phyloP scores from a whole-genome alignment of 64 coral and sea anemone genomes.

The Montipora efflorescens region DNA sequence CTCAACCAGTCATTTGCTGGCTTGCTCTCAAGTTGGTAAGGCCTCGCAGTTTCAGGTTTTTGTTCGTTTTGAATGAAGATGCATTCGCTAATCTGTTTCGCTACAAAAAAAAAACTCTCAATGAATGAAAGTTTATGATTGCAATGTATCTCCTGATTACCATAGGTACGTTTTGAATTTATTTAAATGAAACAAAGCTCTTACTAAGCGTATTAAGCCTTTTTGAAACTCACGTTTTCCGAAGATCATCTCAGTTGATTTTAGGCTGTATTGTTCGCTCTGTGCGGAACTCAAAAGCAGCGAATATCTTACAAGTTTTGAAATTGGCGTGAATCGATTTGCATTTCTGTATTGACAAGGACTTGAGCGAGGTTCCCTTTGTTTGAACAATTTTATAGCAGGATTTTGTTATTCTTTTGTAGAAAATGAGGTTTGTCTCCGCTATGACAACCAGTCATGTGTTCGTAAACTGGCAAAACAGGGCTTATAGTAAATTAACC shows the following conservation, averaged over 20 bases:
- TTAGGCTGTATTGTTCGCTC: not conserved
- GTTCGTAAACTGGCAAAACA: not conserved
- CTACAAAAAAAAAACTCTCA: not conserved
- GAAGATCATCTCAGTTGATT: not conserved
- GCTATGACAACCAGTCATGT: not conserved
- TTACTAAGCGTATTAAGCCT: not conserved
- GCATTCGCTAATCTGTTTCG: not conserved
- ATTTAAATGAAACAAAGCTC: not conserved
- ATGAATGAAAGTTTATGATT: not conserved
- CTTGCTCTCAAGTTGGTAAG: not conserved
- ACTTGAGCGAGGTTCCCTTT: not conserved
- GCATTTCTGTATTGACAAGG: constrained; percentile 21
- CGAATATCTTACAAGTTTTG: not conserved
- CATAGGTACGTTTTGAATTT: not conserved
- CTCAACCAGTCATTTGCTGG: constrained; percentile 3
- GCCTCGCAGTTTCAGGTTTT: not conserved
- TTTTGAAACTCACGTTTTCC: not conserved
- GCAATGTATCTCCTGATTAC: not conserved
- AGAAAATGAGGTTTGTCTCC: not conserved
- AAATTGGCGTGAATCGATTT: not conserved
- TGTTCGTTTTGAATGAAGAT: not conserved
- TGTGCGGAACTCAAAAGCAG: not conserved
- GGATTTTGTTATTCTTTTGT: constrained; percentile 31
- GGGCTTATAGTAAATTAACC: not conserved
- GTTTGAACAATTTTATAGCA: constrained; percentile 31